Evolutionary conservation across 2,113 vertebrate genomes (phyloP).

Genomic region (Tetraodon nigroviridis): DNA sequence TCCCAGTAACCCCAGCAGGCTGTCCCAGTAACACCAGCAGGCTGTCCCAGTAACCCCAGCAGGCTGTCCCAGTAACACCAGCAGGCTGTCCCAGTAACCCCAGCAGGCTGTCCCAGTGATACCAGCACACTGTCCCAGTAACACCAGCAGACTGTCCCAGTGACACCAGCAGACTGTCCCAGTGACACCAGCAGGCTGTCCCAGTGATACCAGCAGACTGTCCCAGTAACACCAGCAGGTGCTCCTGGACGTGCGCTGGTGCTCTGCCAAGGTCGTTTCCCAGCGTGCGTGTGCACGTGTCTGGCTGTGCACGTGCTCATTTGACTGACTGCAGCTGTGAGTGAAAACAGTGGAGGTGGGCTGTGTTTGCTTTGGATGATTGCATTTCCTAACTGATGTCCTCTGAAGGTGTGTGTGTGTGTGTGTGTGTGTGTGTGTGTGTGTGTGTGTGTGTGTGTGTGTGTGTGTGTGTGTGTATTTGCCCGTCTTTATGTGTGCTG

Average conservation of each 20-base stretch:
- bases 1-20: too few relatives aligned
- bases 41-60: too few relatives aligned
- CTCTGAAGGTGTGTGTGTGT: slow-evolving; percentile 16
- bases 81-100: too few relatives aligned
- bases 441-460: slow-evolving; percentile 1
- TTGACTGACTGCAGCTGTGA: slow-evolving; percentile 45
- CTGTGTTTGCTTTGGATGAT: slow-evolving; percentile 59
- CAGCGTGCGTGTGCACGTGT: slow-evolving; percentile 14
- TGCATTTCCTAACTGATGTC: slow-evolving; percentile 58
- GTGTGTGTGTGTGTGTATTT: not conserved
- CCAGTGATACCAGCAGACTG: too few relatives aligned
- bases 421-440: slow-evolving; percentile 18
- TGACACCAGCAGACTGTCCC: too few relatives aligned
- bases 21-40: too few relatives aligned
- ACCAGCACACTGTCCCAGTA: too few relatives aligned
- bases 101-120: too few relatives aligned
- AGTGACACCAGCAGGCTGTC: too few relatives aligned
- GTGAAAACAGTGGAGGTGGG: slow-evolving; percentile 48
- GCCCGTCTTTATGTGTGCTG: not conserved
- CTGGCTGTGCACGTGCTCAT: slow-evolving; percentile 39
- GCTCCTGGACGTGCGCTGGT: slow-evolving; percentile 9
- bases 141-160: too few relatives aligned
- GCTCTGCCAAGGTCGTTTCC: slow-evolving; percentile 33
- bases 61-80: too few relatives aligned
- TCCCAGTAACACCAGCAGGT: not conserved